Evolutionary conservation across 2,888 invertebrate species (phyloP), one percentile per base, ranked within the genome.

Genomic region (Oscheius sp.): DNA sequence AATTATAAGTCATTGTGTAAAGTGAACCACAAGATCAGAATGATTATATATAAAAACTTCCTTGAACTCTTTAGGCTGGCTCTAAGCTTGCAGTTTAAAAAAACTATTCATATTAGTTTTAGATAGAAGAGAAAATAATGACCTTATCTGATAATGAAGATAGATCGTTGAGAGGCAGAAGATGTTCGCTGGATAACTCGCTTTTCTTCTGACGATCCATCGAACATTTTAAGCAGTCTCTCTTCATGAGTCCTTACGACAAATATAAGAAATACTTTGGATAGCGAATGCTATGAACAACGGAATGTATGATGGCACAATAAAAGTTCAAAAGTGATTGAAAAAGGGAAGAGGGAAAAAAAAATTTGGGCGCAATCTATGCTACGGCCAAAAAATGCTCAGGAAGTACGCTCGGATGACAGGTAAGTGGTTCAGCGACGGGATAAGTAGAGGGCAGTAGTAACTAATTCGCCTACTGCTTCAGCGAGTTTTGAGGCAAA

Each of bases 151-250:
- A 34, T 15, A 27, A 17, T 6, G 37, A 17, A 2, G 64, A 12
- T 10, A 50, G 37, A 15, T 50, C 64, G 25, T 50, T 64, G 20
- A 48, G 61, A n/a, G 45, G 50, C 20, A 15, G 64, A 20, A 58
- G 58, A 42, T 42, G 33, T 37, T 64, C 64, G 20, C 27, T 45
- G 3, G 42, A 42, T 2, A 55, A 5, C 29, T 55, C 42, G 33
- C 39, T 34, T 33, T 20, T 57, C 27, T 46, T 55, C 27, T 66
- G 45, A 25, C 57, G 55, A 27, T 66, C 66, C 31, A 29, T 12
- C 33, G 55, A 57, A 25, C 66, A 66, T 33, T 57, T 66, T 31
- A 66, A 20, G 42, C 57, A 66, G 46, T 66, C 66, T 57, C 57
- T 66, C 46, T 66, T 66, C 66, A 66, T 66, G 39, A 29, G 23